Evolutionary conservation across 2,113 vertebrate species (phyloP).

Genomic region (Siphamia tubifer): DNA sequence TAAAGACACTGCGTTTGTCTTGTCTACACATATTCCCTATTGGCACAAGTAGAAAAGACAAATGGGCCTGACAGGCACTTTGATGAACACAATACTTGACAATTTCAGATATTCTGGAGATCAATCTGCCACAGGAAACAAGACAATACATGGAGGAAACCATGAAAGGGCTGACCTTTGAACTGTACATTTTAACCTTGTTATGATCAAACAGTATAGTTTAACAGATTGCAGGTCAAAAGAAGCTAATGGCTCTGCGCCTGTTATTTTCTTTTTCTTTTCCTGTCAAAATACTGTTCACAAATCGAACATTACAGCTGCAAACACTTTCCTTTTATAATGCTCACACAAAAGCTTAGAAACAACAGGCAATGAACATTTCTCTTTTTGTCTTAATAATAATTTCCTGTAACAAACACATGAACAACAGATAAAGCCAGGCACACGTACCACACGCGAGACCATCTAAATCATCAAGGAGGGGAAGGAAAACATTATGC

Average conservation of each 20-base stretch:
- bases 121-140: constrained; percentile 42
- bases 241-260: not conserved
- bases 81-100: constrained; percentile 48
- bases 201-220: not conserved
- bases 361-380: too few relatives aligned
- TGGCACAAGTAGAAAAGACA: constrained; percentile 46
- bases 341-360: too few relatives aligned
- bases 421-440: not conserved
- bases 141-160: not conserved
- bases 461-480: not conserved
- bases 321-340: too few relatives aligned
- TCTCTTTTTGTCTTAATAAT: too few relatives aligned
- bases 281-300: too few relatives aligned
- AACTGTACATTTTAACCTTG: constrained; percentile 25
- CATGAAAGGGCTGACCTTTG: constrained; percentile 5
- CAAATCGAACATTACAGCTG: too few relatives aligned
- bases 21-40: constrained; percentile 18
- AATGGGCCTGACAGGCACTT: constrained; percentile 42
- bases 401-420: too few relatives aligned
- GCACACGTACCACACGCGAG: too few relatives aligned
- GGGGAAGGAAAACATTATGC: not conserved
- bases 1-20: not conserved
- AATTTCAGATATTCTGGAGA: constrained; percentile 34
- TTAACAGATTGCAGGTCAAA: not conserved
- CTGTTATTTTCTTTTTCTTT: not conserved